These are phyloP conservation scores for Hyles euphorbiae DNA, from an alignment of 1,140 invertebrate genomes.

Conservation along the genomic window DNA sequence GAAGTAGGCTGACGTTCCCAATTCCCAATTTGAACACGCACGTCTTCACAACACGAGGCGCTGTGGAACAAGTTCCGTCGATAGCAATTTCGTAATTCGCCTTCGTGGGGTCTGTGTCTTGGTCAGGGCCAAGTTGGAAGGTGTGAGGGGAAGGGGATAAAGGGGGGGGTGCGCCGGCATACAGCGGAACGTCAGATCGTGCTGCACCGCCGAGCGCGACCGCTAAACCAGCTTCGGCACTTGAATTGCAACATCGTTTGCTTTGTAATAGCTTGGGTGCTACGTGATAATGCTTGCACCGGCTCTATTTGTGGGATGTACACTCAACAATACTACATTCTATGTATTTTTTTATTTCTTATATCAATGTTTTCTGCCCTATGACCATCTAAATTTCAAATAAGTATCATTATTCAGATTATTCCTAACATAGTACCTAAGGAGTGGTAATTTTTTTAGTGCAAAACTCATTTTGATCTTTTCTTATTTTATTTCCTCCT, in stretches of 20 bases:
- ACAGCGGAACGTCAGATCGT: conserved; percentile 71
- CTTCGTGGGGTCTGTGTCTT: conserved; percentile 49
- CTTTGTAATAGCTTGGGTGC: conserved; percentile 49
- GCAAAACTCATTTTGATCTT: background rate
- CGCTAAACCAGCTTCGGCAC: conserved; percentile 57
- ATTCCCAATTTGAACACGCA: conserved; percentile 21
- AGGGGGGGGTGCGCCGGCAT: conserved; percentile 38
- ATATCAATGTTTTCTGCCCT: too few species aligned
- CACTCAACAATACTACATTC: too few species aligned
- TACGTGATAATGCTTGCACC: conserved; percentile 6
- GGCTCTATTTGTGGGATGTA: too few species aligned
- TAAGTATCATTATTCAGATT: background rate
- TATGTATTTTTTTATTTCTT: too few species aligned
- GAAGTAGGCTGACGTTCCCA: conserved; percentile 19
- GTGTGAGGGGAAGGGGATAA: conserved; percentile 17
- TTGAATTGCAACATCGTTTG: conserved; percentile 63
- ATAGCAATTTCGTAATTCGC: conserved; percentile 56
- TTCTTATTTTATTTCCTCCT: too few species aligned
- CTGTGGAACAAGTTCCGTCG: conserved; percentile 26
- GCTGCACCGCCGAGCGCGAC: conserved; percentile 69
- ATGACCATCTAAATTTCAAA: too few species aligned
- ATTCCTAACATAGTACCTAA: background rate
- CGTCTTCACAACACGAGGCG: conserved; percentile 8
- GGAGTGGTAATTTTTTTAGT: background rate
- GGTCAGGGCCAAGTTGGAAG: conserved; percentile 50